These are phyloP conservation scores for Sycophaga agraensis DNA, from an alignment of 1,140 invertebrate genomes.

Conservation along the genomic window DNA sequence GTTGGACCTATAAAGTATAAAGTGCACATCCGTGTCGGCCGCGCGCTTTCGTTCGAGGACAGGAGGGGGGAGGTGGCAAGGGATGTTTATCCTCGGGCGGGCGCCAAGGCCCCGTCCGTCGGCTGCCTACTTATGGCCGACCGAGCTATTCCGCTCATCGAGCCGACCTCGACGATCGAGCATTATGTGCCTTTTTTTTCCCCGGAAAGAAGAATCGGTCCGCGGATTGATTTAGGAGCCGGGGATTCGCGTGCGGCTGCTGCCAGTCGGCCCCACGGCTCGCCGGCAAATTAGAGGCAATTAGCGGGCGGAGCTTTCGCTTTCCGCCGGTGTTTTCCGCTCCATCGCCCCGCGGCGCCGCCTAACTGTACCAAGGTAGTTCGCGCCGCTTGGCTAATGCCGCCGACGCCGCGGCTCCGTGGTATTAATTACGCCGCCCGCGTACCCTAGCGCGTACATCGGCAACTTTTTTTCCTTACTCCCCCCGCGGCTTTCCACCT, in stretches of 20 bases:
- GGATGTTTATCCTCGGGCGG: too few species aligned
- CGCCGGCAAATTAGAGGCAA: constrained; percentile 10
- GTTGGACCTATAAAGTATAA: too few species aligned
- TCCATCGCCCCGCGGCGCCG: constrained; percentile 1
- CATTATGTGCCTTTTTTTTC: too few species aligned
- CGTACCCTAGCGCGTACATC: too few species aligned
- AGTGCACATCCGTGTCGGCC: too few species aligned
- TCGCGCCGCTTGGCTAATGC: background rate
- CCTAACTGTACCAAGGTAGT: background rate
- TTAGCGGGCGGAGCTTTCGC: background rate
- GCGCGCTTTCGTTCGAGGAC: too few species aligned
- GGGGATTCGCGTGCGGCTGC: background rate
- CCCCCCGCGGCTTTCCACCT: background rate
- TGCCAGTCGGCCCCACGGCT: constrained; percentile 8
- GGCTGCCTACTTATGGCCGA: too few species aligned
- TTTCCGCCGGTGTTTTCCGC: background rate
- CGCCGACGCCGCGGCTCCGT: background rate
- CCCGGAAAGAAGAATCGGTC: background rate
- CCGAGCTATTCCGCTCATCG: too few species aligned
- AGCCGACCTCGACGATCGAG: too few species aligned
- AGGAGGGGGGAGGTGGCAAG: too few species aligned
- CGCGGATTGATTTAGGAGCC: constrained; percentile 7
- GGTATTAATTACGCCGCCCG: constrained; percentile 8
- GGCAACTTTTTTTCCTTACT: background rate
- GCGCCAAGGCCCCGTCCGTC: too few species aligned